Percentiles rank a stretch among this genome's conserved stretches.
Conservation (phyloP, 1,140 invertebrate species). For the Zaprionus nigranus region DNA sequence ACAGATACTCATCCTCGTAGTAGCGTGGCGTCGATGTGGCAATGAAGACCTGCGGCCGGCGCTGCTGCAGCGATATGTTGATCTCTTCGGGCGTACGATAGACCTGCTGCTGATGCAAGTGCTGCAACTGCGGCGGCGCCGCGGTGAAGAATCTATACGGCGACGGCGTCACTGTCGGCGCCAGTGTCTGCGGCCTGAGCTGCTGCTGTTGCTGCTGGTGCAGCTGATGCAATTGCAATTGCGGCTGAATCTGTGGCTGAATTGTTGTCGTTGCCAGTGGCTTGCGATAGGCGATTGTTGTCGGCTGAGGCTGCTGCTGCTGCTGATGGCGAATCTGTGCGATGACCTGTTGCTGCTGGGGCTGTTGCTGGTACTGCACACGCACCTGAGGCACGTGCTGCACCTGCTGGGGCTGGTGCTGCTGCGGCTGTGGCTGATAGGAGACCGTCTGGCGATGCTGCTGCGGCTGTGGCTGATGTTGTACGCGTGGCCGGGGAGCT, state of each 20-base stretch:
- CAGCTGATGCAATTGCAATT: slow-evolving; percentile 60
- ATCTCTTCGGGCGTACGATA: slow-evolving; percentile 93
- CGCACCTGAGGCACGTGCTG: slow-evolving; percentile 44
- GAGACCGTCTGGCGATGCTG: slow-evolving; percentile 36
- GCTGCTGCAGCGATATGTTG: slow-evolving; percentile 92
- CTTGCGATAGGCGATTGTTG: slow-evolving; percentile 75
- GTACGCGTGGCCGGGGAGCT: slow-evolving; percentile 66
- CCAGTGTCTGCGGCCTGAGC: slow-evolving; percentile 62
- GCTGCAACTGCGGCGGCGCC: slow-evolving; percentile 78
- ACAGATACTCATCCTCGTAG: slow-evolving; percentile 84
- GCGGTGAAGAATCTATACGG: slow-evolving; percentile 80
- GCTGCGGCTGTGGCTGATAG: slow-evolving; percentile 36
- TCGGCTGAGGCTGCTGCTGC: slow-evolving; percentile 66
- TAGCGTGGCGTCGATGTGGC: slow-evolving; percentile 79
- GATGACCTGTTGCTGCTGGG: slow-evolving; percentile 61
- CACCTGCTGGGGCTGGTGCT: slow-evolving; percentile 37
- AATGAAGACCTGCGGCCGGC: slow-evolving; percentile 86
- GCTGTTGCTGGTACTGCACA: slow-evolving; percentile 53
- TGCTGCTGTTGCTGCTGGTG: slow-evolving; percentile 55
- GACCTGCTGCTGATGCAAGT: slow-evolving; percentile 85
- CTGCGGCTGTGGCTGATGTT: slow-evolving; percentile 79
- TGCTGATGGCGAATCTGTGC: slow-evolving; percentile 70
- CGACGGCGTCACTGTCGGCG: slow-evolving; percentile 80
- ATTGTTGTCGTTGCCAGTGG: slow-evolving; percentile 71
- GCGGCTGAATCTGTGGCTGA: slow-evolving; percentile 75